Percentiles rank a stretch among this genome's conserved stretches.
phyloP scores from a whole-genome alignment of 2,797 vertebrate species.

The Gorsachius magnificus region DNA sequence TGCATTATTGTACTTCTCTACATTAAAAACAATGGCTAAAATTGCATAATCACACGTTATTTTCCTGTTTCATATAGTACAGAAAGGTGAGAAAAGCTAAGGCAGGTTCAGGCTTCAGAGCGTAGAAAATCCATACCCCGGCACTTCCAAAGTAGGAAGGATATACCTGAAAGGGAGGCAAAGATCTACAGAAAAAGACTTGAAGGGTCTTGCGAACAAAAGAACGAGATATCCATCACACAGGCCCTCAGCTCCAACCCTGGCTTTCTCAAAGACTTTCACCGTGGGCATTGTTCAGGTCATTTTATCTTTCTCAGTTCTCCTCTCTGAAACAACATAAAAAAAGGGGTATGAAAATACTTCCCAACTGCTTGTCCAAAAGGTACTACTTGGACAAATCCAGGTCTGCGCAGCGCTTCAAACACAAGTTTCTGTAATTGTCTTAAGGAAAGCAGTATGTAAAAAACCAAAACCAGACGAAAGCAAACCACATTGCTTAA shows the following conservation, averaged over 20 bases:
- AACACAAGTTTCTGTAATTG: not conserved
- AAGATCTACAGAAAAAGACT: not conserved
- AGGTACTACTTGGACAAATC: not conserved
- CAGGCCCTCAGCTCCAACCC: not conserved
- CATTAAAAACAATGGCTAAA: not conserved
- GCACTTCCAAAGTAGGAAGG: not conserved
- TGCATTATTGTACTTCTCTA: not conserved
- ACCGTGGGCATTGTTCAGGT: not conserved
- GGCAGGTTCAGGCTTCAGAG: not conserved
- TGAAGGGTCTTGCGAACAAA: not conserved
- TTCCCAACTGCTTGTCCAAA: not conserved
- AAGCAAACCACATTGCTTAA: not conserved
- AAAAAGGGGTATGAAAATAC: not conserved
- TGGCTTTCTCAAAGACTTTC: not conserved
- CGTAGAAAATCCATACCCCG: not conserved
- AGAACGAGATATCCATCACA: not conserved
- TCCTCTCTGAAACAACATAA: not conserved
- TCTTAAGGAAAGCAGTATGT: not conserved
- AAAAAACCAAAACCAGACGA: not conserved
- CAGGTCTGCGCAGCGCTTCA: not conserved
- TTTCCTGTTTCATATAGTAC: not conserved
- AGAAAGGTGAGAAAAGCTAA: not conserved
- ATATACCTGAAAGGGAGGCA: not conserved
- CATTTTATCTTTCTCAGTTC: not conserved
- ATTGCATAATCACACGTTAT: rapidly evolving